Base-by-base conservation (phyloP, 2,797 vertebrate genomes). In the Alcedo atthis region DNA sequence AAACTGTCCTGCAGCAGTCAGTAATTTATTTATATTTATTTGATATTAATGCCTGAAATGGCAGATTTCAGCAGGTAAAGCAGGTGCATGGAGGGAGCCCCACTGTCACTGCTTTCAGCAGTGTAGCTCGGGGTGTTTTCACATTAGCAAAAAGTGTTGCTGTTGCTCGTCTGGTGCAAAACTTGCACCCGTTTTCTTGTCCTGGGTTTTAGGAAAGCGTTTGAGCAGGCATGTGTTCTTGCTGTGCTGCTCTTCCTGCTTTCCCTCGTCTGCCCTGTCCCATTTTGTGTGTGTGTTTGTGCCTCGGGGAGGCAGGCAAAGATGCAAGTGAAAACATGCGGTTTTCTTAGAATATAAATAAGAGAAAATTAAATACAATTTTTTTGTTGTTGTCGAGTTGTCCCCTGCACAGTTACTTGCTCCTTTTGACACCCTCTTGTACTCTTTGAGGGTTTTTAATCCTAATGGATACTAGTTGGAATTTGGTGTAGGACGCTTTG, bases 271-370 rank as follows among this genome's bases (percentile, higher is more conserved):
- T 93, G 71, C 87, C 37, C 46, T 48, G 46, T 74, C 43, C 67
- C 79, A n/a, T 75, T 84, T 42, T 53, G 32, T 82, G 33, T 83
- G 53, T 43, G 14, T 22, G 26, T 78, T 79, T 91, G 89, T 90
- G 75, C 93, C 71, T 77, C 11, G 2, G 58, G 88, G 85, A 91
- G 64, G 66, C 84, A 89, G 89, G 79, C 71, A 64, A 70, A 86
- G 63, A 75, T 89, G 81, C 62, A 68, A 85, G 82, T 94, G 85
- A 89, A 87, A 95, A 84, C 70, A 40, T 54, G 74, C 1, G 25
- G 63, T 73, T 91, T 94, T 89, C 85, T 89, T 70, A 37, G 67
- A 87, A 33, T 89, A 89, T 80, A 80, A 93, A 63, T 84, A 92
- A 73, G 20, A 92, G 75, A 94, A 91, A 86, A 90, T 84, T 26